These are phyloP conservation scores for Gerris lacustris DNA, from an alignment of 2,888 invertebrate genomes.

Conservation along the genomic window DNA sequence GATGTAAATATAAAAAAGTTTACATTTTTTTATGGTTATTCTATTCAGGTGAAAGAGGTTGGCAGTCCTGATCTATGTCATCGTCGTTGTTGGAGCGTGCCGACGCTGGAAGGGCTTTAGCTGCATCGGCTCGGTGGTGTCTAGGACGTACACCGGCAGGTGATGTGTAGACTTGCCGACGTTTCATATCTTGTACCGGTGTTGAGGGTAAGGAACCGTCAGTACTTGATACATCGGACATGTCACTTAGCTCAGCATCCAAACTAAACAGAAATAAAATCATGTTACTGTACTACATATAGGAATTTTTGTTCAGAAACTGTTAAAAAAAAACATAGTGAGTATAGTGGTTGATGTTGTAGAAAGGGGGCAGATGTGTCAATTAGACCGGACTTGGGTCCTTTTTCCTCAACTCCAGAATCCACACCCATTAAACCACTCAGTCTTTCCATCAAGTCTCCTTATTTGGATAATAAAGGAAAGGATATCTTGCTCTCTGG, in stretches of 20 bases:
- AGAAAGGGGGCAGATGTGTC: no score
- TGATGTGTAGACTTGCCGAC: constrained; percentile 14
- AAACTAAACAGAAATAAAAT: neutral
- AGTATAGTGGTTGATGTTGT: no score
- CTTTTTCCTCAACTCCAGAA: no score
- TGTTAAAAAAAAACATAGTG: no score
- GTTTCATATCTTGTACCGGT: constrained; percentile 27
- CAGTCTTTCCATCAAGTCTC: no score
- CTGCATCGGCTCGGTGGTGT: neutral
- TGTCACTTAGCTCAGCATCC: constrained; percentile 14
- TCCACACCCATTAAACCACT: no score
- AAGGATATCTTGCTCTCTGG: no score
- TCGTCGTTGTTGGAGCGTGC: neutral
- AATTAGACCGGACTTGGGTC: no score
- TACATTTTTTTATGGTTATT: neutral
- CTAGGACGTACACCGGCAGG: neutral
- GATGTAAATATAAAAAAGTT: neutral
- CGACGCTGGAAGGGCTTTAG: neutral
- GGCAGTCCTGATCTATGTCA: neutral
- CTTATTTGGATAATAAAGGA: no score
- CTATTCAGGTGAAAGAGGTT: neutral
- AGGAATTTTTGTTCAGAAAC: no score
- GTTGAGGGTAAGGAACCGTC: constrained; percentile 26
- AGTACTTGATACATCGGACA: constrained; percentile 23
- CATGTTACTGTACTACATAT: neutral